Percentiles rank a stretch among this genome's conserved stretches.
Conservation (phyloP, 2,888 invertebrate genomes). For the Linnaemya vulpina region DNA sequence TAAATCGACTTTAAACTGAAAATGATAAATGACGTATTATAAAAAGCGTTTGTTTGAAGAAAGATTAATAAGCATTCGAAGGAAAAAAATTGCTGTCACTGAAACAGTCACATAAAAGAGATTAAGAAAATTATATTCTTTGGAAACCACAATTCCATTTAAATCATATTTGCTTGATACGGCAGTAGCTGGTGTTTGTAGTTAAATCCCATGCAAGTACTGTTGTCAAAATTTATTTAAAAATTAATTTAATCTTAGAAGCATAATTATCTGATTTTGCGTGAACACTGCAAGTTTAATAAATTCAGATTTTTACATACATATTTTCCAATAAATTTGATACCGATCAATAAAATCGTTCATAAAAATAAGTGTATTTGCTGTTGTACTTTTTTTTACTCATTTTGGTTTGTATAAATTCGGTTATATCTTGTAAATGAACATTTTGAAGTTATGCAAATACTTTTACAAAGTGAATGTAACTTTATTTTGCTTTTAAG, state of each 20-base stretch:
- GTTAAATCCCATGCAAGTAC: not conserved
- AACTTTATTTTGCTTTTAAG: too few relatives aligned
- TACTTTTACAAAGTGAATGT: too few relatives aligned
- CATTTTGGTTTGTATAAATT: too few relatives aligned
- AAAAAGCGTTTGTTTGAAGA: slow-evolving; percentile 13
- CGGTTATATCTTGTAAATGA: too few relatives aligned
- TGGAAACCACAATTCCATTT: not conserved
- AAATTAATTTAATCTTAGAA: slow-evolving; percentile 1
- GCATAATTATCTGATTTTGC: too few relatives aligned
- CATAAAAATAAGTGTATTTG: too few relatives aligned
- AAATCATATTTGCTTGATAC: not conserved
- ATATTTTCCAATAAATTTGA: too few relatives aligned
- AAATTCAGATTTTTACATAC: too few relatives aligned
- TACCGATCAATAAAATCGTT: too few relatives aligned
- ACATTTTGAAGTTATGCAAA: too few relatives aligned
- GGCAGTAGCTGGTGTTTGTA: not conserved
- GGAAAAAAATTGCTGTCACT: slow-evolving; percentile 21
- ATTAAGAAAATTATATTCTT: slow-evolving; percentile 16
- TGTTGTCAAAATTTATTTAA: not conserved
- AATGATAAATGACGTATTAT: slow-evolving; percentile 64
- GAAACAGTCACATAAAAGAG: slow-evolving; percentile 17
- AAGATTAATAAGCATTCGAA: not conserved
- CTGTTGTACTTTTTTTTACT: too few relatives aligned
- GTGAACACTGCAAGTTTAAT: too few relatives aligned
- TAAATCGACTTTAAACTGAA: slow-evolving; percentile 65